A percentile compares a stretch with the other conserved stretches of the same genome.
phyloP scores from a whole-genome alignment of 1,140 invertebrate species.

The Holcopasites calliopsidis region DNA sequence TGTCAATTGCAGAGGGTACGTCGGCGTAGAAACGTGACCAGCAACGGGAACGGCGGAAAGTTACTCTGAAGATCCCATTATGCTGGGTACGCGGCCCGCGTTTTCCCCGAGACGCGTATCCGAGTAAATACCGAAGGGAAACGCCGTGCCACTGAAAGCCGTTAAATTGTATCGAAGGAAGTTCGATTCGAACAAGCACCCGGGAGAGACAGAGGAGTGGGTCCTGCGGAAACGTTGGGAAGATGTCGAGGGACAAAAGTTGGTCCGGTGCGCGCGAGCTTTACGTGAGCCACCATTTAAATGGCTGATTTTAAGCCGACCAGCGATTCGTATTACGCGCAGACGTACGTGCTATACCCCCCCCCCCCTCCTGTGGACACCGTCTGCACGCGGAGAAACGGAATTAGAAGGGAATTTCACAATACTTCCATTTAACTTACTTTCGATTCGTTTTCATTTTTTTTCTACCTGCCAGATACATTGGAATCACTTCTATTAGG shows the following conservation, averaged over 20 bases:
- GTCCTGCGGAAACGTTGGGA: neutral
- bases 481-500: too few species aligned
- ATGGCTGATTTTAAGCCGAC: conserved; percentile 68
- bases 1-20: conserved; percentile 40
- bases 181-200: conserved; percentile 54
- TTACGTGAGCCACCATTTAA: conserved; percentile 73
- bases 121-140: conserved; percentile 61
- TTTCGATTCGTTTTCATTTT: too few species aligned
- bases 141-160: conserved; percentile 54
- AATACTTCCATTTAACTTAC: conserved; percentile 27
- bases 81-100: conserved; percentile 25
- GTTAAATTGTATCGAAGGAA: conserved; percentile 70
- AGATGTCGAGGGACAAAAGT: conserved; percentile 59
- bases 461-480: too few species aligned
- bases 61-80: conserved; percentile 58
- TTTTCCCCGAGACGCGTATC: conserved; percentile 23
- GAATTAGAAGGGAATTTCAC: conserved; percentile 43
- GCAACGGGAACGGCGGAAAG: neutral
- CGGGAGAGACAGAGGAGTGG: neutral
- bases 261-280: conserved; percentile 39
- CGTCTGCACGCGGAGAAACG: conserved; percentile 14
- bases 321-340: neutral
- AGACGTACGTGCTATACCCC: conserved; percentile 23
- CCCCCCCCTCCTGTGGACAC: neutral
- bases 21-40: conserved; percentile 36